A percentile compares a stretch with the other conserved stretches of the same genome.
phyloP scores from a whole-genome alignment of 1,140 invertebrate genomes.

The Microplitis demolitor region DNA sequence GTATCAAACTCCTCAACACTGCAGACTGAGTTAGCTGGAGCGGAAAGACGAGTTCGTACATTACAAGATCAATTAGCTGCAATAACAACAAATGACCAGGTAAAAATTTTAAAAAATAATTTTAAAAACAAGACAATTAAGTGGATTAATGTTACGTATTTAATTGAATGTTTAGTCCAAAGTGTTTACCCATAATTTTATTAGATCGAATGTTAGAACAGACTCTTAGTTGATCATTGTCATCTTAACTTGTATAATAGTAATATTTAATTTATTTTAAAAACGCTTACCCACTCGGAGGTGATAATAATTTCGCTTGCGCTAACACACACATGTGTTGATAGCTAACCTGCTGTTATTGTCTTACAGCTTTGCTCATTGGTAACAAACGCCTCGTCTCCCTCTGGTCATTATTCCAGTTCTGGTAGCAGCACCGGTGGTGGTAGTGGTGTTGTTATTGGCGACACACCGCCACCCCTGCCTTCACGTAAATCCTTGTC shows the following conservation, averaged over 20 bases:
- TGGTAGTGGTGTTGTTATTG: constrained; percentile 28
- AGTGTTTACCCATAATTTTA: too few relatives aligned
- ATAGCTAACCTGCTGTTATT: constrained; percentile 53
- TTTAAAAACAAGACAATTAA: background rate
- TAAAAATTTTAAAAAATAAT: constrained; percentile 21
- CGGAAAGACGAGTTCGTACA: constrained; percentile 67
- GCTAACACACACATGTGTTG: constrained; percentile 17
- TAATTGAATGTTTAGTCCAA: too few relatives aligned
- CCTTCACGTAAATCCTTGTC: constrained; percentile 65
- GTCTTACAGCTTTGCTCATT: constrained; percentile 63
- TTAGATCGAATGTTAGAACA: too few relatives aligned
- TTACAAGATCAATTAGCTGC: constrained; percentile 66
- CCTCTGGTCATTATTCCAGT: constrained; percentile 54
- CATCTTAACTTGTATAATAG: too few relatives aligned
- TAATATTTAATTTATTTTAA: too few relatives aligned
- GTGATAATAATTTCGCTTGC: background rate
- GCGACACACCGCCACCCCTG: constrained; percentile 65
- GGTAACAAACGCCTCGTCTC: constrained; percentile 60
- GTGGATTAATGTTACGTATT: background rate
- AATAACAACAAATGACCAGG: constrained; percentile 54
- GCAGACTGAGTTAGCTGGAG: constrained; percentile 63
- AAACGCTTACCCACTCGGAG: background rate
- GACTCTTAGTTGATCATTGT: too few relatives aligned
- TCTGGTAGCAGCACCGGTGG: constrained; percentile 48
- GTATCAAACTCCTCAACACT: constrained; percentile 52